Percentiles rank a stretch among this genome's conserved stretches.
Conservation (phyloP, 2,113 vertebrate genomes). For the Herpetotheres cachinnans region DNA sequence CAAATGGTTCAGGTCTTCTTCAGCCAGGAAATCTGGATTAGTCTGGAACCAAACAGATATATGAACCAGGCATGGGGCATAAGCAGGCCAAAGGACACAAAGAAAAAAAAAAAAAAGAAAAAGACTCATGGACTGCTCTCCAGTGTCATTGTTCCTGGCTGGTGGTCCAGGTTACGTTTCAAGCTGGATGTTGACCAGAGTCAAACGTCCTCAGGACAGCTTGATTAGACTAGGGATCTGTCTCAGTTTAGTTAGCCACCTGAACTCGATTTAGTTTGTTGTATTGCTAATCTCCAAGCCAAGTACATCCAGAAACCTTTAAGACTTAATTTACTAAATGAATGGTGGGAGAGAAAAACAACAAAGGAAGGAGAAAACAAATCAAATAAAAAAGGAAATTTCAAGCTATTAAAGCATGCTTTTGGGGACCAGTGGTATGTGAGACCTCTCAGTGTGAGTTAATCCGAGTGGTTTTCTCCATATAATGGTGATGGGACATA, state of each 20-base stretch:
- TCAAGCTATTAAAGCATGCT: not conserved
- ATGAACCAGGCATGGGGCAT: not conserved
- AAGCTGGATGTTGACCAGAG: not conserved
- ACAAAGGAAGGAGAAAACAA: not conserved
- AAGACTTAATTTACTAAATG: not conserved
- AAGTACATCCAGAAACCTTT: not conserved
- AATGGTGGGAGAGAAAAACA: not conserved
- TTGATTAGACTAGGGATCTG: not conserved
- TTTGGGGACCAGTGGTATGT: not conserved
- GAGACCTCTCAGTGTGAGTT: not conserved
- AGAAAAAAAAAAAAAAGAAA: not conserved
- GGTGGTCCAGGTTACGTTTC: not conserved
- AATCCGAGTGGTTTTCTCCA: not conserved
- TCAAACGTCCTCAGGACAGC: not conserved
- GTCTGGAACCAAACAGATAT: not conserved
- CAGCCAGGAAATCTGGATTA: not conserved
- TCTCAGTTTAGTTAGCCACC: not conserved
- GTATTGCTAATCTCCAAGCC: not conserved
- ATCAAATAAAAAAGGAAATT: not conserved
- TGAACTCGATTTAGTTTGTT: not conserved
- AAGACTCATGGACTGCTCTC: fast-evolving
- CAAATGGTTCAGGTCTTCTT: not conserved
- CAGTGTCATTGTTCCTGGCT: not conserved
- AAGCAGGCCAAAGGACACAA: not conserved
- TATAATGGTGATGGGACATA: not conserved